Base-by-base conservation (phyloP, 2,888 invertebrate genomes). In the Julus scanicus region DNA sequence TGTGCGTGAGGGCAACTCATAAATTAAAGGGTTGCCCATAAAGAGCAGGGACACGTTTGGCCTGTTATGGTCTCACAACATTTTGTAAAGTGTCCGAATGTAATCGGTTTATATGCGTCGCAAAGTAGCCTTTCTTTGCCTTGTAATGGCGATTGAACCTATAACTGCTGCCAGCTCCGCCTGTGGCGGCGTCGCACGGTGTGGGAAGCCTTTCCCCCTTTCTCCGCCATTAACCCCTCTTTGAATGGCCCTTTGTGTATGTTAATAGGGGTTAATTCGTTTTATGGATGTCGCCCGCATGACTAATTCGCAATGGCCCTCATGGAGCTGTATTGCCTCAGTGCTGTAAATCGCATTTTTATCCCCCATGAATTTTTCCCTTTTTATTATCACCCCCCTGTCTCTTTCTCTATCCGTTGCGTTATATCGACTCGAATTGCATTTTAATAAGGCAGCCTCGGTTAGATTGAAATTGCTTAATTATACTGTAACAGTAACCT, bases 401-500 rank as follows among this genome's bases (percentile, higher is more conserved):
- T 63, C 71, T 29, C 71, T 29, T 8, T 29, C 29, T n/a, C 71
- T 13, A 29, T 13, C 29, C 29, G 29, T 29, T n/a, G 29, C 71
- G 2, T 71, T 29, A n/a, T 63, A 20, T 63, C 63, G 63, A 63
- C 63, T 63, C 8, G 71, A 71, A 71, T 71, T 71, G 71, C 71
- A 29, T 71, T 71, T 71, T 71, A 71, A 71, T 71, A 71, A 71
- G 71, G 29, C 63, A 63, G 63, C 53, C 53, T 53, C 53, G 53
- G 53, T 53, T 53, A 53, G 63, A 84, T 48, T 84, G 20, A 37
- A 84, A 84, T 84, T 84, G 84, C 84, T 84, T 84, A 84, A 84
- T 84, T 84, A 84, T 48, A 84, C 84, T 40, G 84, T 84, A 84
- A 84, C 48, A 84, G 84, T 48, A 84, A 84, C 84, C 84, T 84